Evolutionary conservation across 2,888 invertebrate species (phyloP).

Genomic region (Carterocephalus palaemon): DNA sequence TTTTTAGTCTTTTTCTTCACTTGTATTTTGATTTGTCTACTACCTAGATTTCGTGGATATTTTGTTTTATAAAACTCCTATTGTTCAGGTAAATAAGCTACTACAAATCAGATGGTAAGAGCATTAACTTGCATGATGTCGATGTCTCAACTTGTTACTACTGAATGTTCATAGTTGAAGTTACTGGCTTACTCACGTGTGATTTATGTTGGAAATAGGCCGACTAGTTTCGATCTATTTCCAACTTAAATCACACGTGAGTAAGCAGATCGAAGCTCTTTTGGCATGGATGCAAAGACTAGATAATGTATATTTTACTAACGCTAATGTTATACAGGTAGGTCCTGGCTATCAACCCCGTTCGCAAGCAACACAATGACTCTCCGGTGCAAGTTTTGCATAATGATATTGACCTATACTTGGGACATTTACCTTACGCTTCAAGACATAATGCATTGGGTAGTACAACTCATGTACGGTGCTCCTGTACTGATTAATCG

Average conservation of each 20-base stretch:
- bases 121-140: neutral
- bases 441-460: slow-evolving; percentile 15
- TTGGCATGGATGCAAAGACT: too few relatives aligned
- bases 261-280: neutral
- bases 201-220: too few relatives aligned
- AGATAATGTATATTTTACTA: too few relatives aligned
- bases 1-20: too few relatives aligned
- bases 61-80: neutral
- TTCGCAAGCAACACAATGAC: slow-evolving; percentile 31
- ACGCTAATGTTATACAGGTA: too few relatives aligned
- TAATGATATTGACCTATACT: slow-evolving; percentile 31
- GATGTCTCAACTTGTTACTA: neutral
- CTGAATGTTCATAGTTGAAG: neutral
- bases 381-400: slow-evolving; percentile 32
- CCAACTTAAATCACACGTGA: too few relatives aligned
- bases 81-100: neutral
- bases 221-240: too few relatives aligned
- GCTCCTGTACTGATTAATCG: too few relatives aligned
- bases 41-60: neutral
- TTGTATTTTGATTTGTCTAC: neutral
- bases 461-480: slow-evolving; percentile 13
- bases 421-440: slow-evolving; percentile 16
- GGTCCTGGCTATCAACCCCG: too few relatives aligned
- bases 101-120: neutral
- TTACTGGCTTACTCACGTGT: too few relatives aligned